Evolutionary conservation across 1,140 invertebrate genomes (phyloP), one percentile per base, ranked within the genome.

Genomic region (Camponotus floridanus): DNA sequence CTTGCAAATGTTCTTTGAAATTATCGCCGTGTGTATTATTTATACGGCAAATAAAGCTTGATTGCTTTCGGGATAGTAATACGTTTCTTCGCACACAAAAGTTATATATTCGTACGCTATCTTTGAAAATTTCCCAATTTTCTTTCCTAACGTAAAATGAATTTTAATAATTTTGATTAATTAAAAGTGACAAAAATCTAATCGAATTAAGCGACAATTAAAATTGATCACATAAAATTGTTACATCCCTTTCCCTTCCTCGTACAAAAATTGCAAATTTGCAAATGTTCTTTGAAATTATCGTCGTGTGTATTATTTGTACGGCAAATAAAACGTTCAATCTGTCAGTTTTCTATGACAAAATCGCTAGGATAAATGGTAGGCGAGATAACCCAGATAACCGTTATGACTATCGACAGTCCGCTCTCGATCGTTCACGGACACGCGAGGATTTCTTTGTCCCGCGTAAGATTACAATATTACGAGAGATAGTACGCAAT

Each of bases 371-470:
- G 68, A 73, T 74, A 83, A 83, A 83, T 68, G 55, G 55, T 70
- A 83, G 55, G 79, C 48, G 79, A 88, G 84, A 76, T 78, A 81
- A 48, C 67, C 73, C 36, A 59, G 74, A 87, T 85, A 87, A 87
- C 65, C 42, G 74, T 73, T 73, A 79, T 55, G 68, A 70, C 61
- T 76, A 48, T 65, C 64, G 68, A 88, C 83, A 26, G 55, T 79
- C 78, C 39, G 87, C 85, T 89, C 88, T 80, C 88, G 79, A 89
- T 89, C 86, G 88, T 83, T 57, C 33, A 86, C 59, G 85, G 76
- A 86, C 76, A 70, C 64, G 76, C 76, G 65, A 85, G 85, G 79
- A 76, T 89, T 90, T 87, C 89, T 90, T 89, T 90, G 88, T 90
- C 76, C 64, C 55, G 73, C 76, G 68, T 67, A 80, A 89, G 65